Conservation (phyloP, 2,797 vertebrate genomes). For the Chloroceryle inda region DNA sequence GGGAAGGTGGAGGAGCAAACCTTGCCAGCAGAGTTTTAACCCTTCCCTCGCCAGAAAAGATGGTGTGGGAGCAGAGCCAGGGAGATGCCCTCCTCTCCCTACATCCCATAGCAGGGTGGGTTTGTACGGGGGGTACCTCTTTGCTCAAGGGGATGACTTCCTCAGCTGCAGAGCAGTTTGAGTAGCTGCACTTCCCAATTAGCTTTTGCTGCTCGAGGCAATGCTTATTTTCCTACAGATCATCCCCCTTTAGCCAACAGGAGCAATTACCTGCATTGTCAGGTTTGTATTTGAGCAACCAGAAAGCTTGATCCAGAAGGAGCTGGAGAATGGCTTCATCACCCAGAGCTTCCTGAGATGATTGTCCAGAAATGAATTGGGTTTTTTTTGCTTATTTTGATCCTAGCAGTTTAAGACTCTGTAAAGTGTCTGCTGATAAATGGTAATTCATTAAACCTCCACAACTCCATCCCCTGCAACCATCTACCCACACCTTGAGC, state of each 20-base stretch:
- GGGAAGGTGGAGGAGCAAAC: neutral
- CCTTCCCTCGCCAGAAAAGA: neutral
- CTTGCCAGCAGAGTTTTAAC: neutral
- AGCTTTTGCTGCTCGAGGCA: neutral
- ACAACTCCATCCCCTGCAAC: neutral
- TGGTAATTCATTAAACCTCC: neutral
- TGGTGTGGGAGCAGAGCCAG: neutral
- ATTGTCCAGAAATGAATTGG: neutral
- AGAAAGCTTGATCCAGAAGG: neutral
- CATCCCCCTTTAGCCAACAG: neutral
- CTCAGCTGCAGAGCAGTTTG: neutral
- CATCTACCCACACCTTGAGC: neutral
- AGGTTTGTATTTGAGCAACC: rapidly evolving
- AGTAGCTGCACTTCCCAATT: neutral
- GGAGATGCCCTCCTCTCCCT: neutral
- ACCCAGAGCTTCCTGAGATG: neutral
- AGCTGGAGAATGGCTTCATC: neutral
- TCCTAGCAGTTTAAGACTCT: neutral
- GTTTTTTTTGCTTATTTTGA: neutral
- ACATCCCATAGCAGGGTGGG: rapidly evolving
- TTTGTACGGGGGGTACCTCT: neutral
- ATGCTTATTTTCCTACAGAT: rapidly evolving
- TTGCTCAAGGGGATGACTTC: rapidly evolving
- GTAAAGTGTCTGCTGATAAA: neutral
- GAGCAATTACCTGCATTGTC: neutral